Percentiles rank a stretch among this genome's conserved stretches.
Evolutionary conservation across 2,113 vertebrate species (phyloP).

Genomic region (Myotis lucifugus): DNA sequence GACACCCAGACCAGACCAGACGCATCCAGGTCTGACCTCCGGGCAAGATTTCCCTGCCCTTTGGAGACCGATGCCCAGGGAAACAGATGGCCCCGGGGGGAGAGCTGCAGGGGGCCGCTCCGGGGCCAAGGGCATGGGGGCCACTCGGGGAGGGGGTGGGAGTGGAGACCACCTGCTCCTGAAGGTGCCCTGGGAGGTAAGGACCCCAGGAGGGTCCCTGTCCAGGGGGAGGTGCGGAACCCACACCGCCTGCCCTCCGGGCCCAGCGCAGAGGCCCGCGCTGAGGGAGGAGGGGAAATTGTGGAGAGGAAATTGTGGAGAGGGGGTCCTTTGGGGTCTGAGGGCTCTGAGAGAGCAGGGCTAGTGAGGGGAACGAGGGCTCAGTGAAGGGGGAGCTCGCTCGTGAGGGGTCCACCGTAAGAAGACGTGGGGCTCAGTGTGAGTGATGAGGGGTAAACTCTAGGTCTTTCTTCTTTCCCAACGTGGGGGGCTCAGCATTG

Average conservation of each 20-base stretch:
- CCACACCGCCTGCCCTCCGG: background rate
- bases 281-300: background rate
- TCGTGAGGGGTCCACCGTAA: background rate
- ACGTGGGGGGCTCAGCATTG: conserved; percentile 63
- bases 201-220: background rate
- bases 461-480: conserved; percentile 49
- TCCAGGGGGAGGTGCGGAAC: background rate
- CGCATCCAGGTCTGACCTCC: background rate
- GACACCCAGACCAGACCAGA: background rate
- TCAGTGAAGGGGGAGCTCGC: background rate
- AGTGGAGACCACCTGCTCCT: background rate
- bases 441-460: background rate
- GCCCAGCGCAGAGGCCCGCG: background rate
- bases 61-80: background rate
- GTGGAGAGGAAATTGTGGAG: background rate
- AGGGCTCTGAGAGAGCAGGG: background rate
- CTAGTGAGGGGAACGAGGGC: background rate
- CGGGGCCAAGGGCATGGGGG: background rate
- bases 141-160: background rate
- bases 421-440: background rate
- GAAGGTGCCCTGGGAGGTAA: background rate
- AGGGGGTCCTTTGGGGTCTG: background rate
- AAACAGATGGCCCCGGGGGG: background rate
- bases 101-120: background rate
- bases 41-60: background rate